A percentile compares a stretch with the other conserved stretches of the same genome.
Evolutionary conservation across 1,140 invertebrate species (phyloP).

Genomic region (Grapholita molesta): DNA sequence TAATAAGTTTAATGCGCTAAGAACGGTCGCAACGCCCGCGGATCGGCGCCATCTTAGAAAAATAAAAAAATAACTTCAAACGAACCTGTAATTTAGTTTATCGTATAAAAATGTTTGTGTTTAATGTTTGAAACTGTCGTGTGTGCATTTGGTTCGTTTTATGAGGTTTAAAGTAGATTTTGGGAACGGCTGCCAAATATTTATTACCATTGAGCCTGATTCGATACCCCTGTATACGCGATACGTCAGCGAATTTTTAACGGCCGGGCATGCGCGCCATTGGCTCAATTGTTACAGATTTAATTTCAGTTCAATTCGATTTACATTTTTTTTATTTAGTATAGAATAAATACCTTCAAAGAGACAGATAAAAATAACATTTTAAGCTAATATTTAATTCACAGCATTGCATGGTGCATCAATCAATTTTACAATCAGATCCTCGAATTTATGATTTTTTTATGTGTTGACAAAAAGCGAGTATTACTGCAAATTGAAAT

Average conservation of each 20-base stretch:
- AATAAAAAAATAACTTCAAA: slow-evolving; percentile 24
- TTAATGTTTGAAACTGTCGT: slow-evolving; percentile 6
- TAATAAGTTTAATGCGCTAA: slow-evolving; percentile 54
- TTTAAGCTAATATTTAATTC: too few species aligned
- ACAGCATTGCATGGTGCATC: too few species aligned
- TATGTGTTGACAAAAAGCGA: neutral
- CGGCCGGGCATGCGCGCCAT: neutral
- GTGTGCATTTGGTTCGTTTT: neutral
- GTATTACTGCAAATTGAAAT: neutral
- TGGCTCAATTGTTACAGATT: slow-evolving; percentile 4
- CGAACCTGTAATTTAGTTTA: slow-evolving; percentile 12
- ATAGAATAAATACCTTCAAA: too few species aligned
- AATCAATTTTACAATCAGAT: too few species aligned
- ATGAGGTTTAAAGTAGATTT: slow-evolving; percentile 12
- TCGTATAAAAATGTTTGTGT: slow-evolving; percentile 18
- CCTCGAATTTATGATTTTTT: neutral
- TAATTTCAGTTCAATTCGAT: too few species aligned
- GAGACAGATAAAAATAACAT: too few species aligned
- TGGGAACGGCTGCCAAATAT: neutral
- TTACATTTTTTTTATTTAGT: too few species aligned
- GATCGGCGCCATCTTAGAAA: slow-evolving; percentile 41
- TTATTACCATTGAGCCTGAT: neutral
- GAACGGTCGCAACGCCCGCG: slow-evolving; percentile 34
- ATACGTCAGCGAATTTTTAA: neutral
- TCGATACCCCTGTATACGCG: neutral